Base-by-base conservation (phyloP, 2,888 invertebrate genomes). In the Melinaea menophilus region DNA sequence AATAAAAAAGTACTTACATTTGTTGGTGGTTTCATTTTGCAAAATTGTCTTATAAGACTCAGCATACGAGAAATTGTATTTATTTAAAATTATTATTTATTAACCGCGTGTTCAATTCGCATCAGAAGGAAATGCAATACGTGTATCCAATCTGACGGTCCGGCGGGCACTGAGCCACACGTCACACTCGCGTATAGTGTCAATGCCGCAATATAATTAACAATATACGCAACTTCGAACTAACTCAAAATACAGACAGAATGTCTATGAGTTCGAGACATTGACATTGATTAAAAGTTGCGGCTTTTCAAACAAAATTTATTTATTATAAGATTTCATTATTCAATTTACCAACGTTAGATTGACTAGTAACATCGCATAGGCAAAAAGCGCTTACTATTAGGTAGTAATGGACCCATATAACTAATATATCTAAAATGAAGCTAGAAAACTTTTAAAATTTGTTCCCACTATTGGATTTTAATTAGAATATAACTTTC, bases 11-110 rank as follows among this genome's bases (percentile, higher is more conserved):
- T 69, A 88, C 90, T 90, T 67, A 90, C 90, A 62, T 85, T 88
- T 12, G 84, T 83, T 68, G 89, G 90, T 62, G 90, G 90, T 69
- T 89, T 90, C 90, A 90, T 90, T n/a, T 77, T 86, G 76, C 76
- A 82, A 72, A 86, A 73, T 70, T 76, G 78, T 79, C 79, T 85
- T 54, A 88, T 69, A 46, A 86, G 76, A 72, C 74, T 81, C 75
- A 88, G 75, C 89, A 90, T 90, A 64, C 79, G 82, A 76, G 31
- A 5, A 48, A 58, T 61, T 35, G 9, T 34, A 34, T 55, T 59
- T 41, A 59, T 58, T 61, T 56, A 54, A 59, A 33, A 35, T 33
- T 63, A 47, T 45, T 37, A 46, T 2, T 33, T 61, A 34, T 45
- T 47, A n/a, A 35, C 37, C 62, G 63, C 67, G 71, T 66, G 62